phyloP scores from a whole-genome alignment of 2,888 invertebrate species.

The Latrodectus elegans region DNA sequence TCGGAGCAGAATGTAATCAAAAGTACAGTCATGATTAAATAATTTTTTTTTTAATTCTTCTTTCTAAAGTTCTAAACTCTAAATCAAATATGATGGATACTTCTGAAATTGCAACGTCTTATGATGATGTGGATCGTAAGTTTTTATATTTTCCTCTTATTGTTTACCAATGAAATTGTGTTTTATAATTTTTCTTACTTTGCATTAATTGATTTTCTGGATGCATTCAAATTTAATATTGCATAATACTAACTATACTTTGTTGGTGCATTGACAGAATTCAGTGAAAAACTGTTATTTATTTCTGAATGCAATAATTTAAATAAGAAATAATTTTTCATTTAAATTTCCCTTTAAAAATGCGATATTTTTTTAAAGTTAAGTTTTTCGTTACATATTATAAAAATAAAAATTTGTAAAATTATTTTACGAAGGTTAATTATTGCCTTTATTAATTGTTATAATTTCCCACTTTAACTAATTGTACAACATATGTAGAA shows the following conservation, averaged over 20 bases:
- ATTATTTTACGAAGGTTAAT: too few species aligned
- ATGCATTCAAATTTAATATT: background rate
- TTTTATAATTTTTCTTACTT: background rate
- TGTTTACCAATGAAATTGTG: too few species aligned
- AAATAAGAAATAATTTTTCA: too few species aligned
- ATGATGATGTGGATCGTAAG: constrained; percentile 50
- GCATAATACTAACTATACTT: background rate
- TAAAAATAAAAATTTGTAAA: too few species aligned
- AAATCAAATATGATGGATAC: constrained; percentile 36
- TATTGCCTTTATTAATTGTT: too few species aligned
- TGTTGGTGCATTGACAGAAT: background rate
- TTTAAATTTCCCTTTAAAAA: too few species aligned
- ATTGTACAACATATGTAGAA: too few species aligned
- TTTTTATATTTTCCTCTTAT: background rate
- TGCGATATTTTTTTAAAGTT: too few species aligned
- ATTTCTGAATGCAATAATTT: background rate
- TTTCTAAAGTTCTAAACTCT: background rate
- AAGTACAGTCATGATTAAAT: constrained; percentile 2
- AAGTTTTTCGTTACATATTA: too few species aligned
- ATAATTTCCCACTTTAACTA: too few species aligned
- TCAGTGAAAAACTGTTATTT: background rate
- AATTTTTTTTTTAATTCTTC: background rate
- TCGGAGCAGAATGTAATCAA: constrained; percentile 19
- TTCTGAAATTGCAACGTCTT: constrained; percentile 44
- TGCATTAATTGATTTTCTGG: background rate